Conservation (phyloP, 2,113 vertebrate species). For the Sigmodon hispidus region DNA sequence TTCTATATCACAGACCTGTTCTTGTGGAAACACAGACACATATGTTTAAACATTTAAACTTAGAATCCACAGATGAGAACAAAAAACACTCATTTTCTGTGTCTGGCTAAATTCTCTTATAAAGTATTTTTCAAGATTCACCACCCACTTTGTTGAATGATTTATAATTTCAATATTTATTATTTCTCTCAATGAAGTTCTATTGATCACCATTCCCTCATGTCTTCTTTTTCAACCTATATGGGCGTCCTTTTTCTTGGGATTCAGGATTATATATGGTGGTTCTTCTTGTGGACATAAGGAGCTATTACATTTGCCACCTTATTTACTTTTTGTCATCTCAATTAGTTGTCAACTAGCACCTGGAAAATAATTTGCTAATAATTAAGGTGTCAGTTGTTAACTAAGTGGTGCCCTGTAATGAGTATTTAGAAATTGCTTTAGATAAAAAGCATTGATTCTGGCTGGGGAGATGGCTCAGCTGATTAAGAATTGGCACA, state of each 20-base stretch:
- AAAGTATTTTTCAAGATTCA: not conserved
- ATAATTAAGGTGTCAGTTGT: not conserved
- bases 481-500: not conserved
- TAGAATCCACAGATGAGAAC: not conserved
- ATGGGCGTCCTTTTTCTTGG: not conserved
- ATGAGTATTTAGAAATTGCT: not conserved
- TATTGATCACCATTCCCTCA: too few species aligned
- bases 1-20: too few species aligned
- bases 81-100: fast-evolving
- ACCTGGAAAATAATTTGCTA: not conserved
- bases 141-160: not conserved
- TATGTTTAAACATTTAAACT: not conserved
- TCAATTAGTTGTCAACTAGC: not conserved
- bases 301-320: not conserved
- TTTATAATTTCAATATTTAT: not conserved
- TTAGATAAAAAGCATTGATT: not conserved
- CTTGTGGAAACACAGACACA: not conserved
- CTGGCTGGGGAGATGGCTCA: not conserved
- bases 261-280: not conserved
- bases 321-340: not conserved
- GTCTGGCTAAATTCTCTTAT: not conserved
- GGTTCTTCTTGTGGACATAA: not conserved
- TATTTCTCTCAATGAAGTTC: too few species aligned
- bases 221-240: not conserved
- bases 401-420: not conserved